Conservation (phyloP, 2,888 invertebrate species). For the Pilophorus perplexus region DNA sequence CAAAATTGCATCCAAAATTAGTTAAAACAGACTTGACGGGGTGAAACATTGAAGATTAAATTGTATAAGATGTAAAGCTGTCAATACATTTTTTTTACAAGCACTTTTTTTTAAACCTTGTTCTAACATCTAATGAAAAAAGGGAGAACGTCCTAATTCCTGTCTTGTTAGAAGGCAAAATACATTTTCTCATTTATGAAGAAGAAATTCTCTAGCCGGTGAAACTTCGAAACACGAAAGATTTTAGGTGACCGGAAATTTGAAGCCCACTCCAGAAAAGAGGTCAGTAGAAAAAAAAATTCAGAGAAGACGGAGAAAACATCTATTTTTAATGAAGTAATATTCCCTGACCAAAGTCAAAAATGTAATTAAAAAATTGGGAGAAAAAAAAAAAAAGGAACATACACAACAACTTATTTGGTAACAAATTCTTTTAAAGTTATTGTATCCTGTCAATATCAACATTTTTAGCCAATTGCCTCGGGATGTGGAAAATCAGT, state of each 20-base stretch:
- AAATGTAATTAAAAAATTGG: slow-evolving; percentile 9
- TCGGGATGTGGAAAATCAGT: too few relatives aligned
- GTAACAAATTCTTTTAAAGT: slow-evolving; percentile 36
- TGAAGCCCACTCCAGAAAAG: too few relatives aligned
- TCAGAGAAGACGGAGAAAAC: slow-evolving; percentile 5
- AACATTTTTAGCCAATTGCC: too few relatives aligned
- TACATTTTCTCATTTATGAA: too few relatives aligned
- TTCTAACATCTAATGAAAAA: too few relatives aligned
- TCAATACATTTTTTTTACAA: too few relatives aligned
- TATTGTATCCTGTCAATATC: not conserved
- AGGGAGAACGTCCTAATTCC: too few relatives aligned
- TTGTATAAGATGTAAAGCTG: slow-evolving; percentile 18
- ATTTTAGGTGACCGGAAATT: not conserved
- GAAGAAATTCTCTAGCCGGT: too few relatives aligned
- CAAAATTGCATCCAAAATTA: too few relatives aligned
- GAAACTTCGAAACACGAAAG: not conserved
- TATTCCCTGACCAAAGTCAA: slow-evolving; percentile 17
- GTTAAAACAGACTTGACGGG: too few relatives aligned
- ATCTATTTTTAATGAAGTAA: not conserved
- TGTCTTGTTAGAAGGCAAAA: too few relatives aligned
- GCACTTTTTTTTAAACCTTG: too few relatives aligned
- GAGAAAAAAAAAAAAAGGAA: slow-evolving; percentile 36
- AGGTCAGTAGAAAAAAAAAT: slow-evolving; percentile 7
- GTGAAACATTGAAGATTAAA: slow-evolving; percentile 7
- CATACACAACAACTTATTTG: slow-evolving; percentile 40